phyloP scores from a whole-genome alignment of 2,113 vertebrate species.

The Spilogale gracilis region DNA sequence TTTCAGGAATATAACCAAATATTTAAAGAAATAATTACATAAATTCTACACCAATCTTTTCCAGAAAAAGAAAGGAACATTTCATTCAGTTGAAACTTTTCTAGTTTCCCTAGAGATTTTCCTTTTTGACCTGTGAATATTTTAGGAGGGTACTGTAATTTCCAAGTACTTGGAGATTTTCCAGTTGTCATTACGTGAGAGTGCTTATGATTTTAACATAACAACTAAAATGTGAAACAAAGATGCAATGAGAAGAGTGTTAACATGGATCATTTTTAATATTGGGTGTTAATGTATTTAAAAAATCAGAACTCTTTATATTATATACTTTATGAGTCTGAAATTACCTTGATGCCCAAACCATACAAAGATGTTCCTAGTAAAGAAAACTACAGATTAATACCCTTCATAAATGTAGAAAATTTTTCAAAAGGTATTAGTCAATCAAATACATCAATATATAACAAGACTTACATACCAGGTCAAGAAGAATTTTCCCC shows the following conservation, averaged over 20 bases:
- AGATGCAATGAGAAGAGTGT: background rate
- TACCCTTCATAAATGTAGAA: background rate
- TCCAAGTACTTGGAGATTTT: conserved; percentile 48
- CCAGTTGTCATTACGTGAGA: background rate
- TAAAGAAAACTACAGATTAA: background rate
- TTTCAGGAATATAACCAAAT: background rate
- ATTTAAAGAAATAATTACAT: background rate
- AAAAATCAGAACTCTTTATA: background rate
- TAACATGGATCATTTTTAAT: background rate
- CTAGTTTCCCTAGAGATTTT: conserved; percentile 44
- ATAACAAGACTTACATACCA: background rate
- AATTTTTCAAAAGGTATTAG: background rate
- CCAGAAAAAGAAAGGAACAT: background rate
- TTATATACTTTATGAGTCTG: background rate
- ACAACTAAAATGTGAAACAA: conserved; percentile 36
- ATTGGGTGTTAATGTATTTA: background rate
- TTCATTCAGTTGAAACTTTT: conserved; percentile 41
- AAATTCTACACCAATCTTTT: background rate
- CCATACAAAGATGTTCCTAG: background rate
- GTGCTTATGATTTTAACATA: conserved; percentile 43
- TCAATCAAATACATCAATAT: background rate
- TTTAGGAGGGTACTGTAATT: background rate
- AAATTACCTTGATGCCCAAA: background rate
- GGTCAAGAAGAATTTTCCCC: background rate
- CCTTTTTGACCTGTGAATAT: conserved; percentile 26